phyloP scores from a whole-genome alignment of 2,888 invertebrate species.

The Acronicta psi region DNA sequence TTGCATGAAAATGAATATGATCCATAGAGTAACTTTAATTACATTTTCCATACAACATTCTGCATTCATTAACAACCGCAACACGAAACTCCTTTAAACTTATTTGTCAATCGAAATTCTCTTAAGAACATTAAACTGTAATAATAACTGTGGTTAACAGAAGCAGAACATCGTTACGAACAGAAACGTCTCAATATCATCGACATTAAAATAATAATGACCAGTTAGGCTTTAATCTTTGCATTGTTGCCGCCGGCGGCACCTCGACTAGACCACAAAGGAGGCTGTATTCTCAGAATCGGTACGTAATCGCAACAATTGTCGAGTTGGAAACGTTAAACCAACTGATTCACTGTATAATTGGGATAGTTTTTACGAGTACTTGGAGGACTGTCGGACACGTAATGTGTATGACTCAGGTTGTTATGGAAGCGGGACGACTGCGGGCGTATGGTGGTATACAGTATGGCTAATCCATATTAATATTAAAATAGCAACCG shows the following conservation, averaged over 20 bases:
- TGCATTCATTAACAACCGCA: slow-evolving; percentile 3
- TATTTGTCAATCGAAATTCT: slow-evolving; percentile 45
- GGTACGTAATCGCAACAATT: slow-evolving; percentile 55
- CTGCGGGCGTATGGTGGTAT: slow-evolving; percentile 42
- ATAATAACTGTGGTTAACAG: slow-evolving; percentile 52
- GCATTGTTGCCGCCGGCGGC: slow-evolving; percentile 60
- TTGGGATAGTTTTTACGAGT: slow-evolving; percentile 77
- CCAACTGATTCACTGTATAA: slow-evolving; percentile 76
- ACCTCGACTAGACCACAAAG: slow-evolving; percentile 70
- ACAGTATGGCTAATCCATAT: slow-evolving; percentile 46
- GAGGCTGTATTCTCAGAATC: slow-evolving; percentile 69
- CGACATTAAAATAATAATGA: slow-evolving; percentile 59
- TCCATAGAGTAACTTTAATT: no score
- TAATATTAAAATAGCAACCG: no score
- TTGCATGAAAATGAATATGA: no score
- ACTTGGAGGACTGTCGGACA: slow-evolving; percentile 54
- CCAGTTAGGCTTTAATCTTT: slow-evolving; percentile 53
- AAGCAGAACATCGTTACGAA: slow-evolving; percentile 38
- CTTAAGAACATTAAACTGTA: slow-evolving; percentile 38
- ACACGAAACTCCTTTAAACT: slow-evolving; percentile 17
- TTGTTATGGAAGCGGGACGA: slow-evolving; percentile 53
- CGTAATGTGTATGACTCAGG: slow-evolving; percentile 61
- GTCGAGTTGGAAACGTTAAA: slow-evolving; percentile 60
- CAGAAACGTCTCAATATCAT: slow-evolving; percentile 54
- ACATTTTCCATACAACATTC: not conserved